phyloP scores from a whole-genome alignment of 2,797 vertebrate genomes.

The Etheostoma perlongum region DNA sequence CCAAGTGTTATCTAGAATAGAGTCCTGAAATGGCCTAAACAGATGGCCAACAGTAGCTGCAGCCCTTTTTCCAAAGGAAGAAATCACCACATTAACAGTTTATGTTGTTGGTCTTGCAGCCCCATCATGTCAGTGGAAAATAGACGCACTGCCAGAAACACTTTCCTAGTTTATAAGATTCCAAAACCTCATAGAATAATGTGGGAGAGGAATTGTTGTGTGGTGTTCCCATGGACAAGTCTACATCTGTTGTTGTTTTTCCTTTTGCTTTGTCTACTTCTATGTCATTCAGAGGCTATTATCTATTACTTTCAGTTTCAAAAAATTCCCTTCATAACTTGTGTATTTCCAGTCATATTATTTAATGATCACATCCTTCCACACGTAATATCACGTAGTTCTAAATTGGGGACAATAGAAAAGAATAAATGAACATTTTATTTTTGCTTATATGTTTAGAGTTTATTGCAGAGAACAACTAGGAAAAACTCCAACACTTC shows the following conservation, averaged over 20 bases:
- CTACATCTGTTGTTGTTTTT: constrained; percentile 26
- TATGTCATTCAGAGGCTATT: background rate
- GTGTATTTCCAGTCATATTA: background rate
- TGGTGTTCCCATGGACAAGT: constrained; percentile 14
- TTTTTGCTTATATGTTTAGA: too few relatives aligned
- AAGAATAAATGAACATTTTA: too few relatives aligned
- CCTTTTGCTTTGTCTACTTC: constrained; percentile 1
- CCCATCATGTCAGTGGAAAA: constrained; percentile 25
- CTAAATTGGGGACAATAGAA: background rate
- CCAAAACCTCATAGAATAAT: background rate
- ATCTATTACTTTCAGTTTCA: constrained; percentile 1
- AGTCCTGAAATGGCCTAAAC: background rate
- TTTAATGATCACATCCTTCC: background rate
- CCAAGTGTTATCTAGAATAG: background rate
- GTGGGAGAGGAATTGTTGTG: constrained; percentile 39
- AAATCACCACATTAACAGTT: background rate
- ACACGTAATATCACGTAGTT: background rate
- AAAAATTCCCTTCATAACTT: background rate
- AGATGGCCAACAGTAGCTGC: background rate
- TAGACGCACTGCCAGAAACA: constrained; percentile 24
- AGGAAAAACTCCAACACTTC: too few relatives aligned
- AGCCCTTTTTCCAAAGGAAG: background rate
- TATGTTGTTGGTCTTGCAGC: background rate
- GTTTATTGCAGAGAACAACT: too few relatives aligned
- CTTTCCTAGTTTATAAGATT: constrained; percentile 27